Base-by-base conservation (phyloP, 2,888 invertebrate genomes). In the Lasius platythorax region DNA sequence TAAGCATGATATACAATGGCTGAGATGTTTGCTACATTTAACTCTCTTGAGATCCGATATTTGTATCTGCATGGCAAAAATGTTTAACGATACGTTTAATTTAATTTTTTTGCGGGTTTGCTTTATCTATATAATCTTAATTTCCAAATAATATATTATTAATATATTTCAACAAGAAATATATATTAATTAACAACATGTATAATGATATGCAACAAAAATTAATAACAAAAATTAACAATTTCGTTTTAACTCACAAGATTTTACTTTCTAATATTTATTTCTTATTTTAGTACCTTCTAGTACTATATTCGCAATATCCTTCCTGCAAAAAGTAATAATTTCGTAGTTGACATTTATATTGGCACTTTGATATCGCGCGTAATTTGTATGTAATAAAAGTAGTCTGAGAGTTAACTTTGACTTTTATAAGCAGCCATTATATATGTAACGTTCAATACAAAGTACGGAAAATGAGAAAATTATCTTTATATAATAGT, bases 21-120 rank as follows among this genome's bases (percentile, higher is more conserved):
- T 46, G 46, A 75, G 75, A 74, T 23, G 61, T 79, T 37, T 46
- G 61, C 46, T 37, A 28, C 37, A 33, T 46, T 75, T 74, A 74
- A 74, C 37, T 74, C 30, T 3, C 18, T 28, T 56, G 40, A 68
- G 43, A 23, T 37, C 12, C 33, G 12, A 18, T 23, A 46, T 74
- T 74, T 46, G 46, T 33, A 61, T 50, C 46, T 46, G 15, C 74
- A 2, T 11, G 46, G n/a, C 28, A 30, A 40, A 30, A 40, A 23
- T 33, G 43, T 61, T 79, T 73, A 79, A 79, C 33, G 46, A 74
- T 15, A 61, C 79, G 74, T 79, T 79, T 81, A 61, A 81, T 81
- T 74, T 37, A 74, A 81, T 81, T 81, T 23, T 23, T 81, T 81
- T 61, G 37, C 18, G 9, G 61, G 46, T 8, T 61, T 28, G 11